Conservation (phyloP, 2,888 invertebrate species). For the Meta bourneti region DNA sequence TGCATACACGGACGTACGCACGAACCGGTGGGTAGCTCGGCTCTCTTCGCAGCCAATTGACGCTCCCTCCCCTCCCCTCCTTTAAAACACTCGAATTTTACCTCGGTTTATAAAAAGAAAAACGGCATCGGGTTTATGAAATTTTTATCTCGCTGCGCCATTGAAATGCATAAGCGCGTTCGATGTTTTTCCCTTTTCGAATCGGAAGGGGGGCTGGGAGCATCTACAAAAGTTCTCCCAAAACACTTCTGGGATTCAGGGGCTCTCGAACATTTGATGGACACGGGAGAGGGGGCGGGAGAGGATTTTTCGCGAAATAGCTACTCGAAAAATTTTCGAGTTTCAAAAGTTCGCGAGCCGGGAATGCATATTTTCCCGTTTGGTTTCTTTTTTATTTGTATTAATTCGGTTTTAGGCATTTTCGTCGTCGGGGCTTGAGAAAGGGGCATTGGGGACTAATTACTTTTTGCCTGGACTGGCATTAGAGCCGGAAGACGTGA, state of each 20-base stretch:
- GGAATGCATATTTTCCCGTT: conserved; percentile 20
- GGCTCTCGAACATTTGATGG: conserved; percentile 47
- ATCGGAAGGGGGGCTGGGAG: conserved; percentile 3
- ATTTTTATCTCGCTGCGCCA: conserved; percentile 37
- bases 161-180: conserved; percentile 46
- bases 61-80: conserved; percentile 44
- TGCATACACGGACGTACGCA: background rate
- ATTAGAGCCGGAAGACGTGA: background rate
- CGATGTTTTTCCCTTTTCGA: conserved; percentile 55
- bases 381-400: conserved; percentile 4
- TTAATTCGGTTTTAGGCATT: conserved; percentile 7
- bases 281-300: conserved; percentile 2
- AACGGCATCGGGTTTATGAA: conserved; percentile 60
- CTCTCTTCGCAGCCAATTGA: conserved; percentile 74
- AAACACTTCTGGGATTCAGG: conserved; percentile 61
- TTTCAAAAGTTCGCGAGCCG: conserved; percentile 10
- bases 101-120: conserved; percentile 70
- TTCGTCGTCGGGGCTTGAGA: conserved; percentile 1
- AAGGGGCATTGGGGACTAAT: conserved; percentile 16
- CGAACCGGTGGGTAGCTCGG: conserved; percentile 28
- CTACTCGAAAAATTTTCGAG: conserved; percentile 29
- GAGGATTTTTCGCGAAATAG: conserved; percentile 9
- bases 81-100: conserved; percentile 74
- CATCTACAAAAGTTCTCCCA: conserved; percentile 57
- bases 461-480: background rate